These are phyloP conservation scores for Acronicta leporina DNA, from an alignment of 2,888 invertebrate species.

Conservation along the genomic window DNA sequence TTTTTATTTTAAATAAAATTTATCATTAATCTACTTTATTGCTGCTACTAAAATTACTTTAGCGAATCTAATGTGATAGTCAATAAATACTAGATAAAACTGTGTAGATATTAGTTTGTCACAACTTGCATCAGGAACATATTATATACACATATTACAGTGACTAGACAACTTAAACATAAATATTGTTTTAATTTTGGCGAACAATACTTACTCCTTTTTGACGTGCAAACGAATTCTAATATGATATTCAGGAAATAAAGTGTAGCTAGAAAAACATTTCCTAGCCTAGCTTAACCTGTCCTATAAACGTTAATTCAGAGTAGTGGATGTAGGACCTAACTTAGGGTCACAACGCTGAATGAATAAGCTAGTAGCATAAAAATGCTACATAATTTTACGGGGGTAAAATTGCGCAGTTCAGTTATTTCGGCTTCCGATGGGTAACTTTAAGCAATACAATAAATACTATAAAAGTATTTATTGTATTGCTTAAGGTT, in stretches of 20 bases:
- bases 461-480: too few species aligned
- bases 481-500: too few species aligned
- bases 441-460: not conserved
- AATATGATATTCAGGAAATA: too few species aligned
- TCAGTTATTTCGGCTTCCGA: not conserved
- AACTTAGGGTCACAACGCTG: too few species aligned
- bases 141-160: slow-evolving; percentile 58
- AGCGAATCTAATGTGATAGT: slow-evolving; percentile 19
- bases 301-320: too few species aligned
- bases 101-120: slow-evolving; percentile 49
- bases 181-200: slow-evolving; percentile 47
- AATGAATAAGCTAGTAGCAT: too few species aligned
- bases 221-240: too few species aligned
- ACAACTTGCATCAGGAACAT: slow-evolving; percentile 74
- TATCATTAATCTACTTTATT: slow-evolving; percentile 30
- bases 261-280: too few species aligned
- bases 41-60: slow-evolving; percentile 15
- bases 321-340: too few species aligned
- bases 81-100: slow-evolving; percentile 27
- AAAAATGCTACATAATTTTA: too few species aligned
- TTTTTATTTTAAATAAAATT: too few species aligned
- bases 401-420: not conserved
- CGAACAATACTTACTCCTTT: slow-evolving; percentile 18
- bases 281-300: too few species aligned
- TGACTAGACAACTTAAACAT: slow-evolving; percentile 64